Evolutionary conservation across 1,140 invertebrate species (phyloP).

Genomic region (Drosophila busckii): DNA sequence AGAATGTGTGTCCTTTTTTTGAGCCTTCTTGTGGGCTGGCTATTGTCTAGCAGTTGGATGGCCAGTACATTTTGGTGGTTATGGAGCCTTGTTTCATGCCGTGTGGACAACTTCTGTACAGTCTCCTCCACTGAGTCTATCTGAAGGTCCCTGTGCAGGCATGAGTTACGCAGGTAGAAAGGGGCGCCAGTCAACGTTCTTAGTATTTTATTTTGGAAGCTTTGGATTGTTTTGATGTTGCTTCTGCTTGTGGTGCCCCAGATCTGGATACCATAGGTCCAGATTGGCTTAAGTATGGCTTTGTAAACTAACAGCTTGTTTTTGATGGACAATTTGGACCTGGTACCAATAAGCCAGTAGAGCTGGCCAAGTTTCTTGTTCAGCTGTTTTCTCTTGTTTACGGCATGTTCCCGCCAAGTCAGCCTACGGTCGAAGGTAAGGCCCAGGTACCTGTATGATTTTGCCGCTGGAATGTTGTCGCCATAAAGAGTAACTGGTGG

Average conservation of each 20-base stretch:
- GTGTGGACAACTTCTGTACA: no score
- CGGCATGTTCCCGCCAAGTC: not conserved
- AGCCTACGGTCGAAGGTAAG: slow-evolving; percentile 1
- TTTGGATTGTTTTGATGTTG: not conserved
- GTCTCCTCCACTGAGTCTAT: no score
- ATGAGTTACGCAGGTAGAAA: not conserved
- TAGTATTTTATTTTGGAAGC: not conserved
- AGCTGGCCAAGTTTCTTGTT: not conserved
- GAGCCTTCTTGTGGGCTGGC: no score
- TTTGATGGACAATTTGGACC: not conserved
- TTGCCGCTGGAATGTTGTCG: not conserved
- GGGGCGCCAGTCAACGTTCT: not conserved
- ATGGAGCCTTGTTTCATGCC: no score
- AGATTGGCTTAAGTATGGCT: not conserved
- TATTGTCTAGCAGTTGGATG: no score
- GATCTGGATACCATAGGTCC: not conserved
- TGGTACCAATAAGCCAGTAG: not conserved
- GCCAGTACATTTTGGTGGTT: no score
- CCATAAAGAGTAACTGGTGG: not conserved
- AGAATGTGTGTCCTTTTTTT: no score
- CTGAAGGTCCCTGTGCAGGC: not conserved
- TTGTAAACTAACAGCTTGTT: not conserved
- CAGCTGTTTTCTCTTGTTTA: not conserved
- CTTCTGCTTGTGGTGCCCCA: not conserved
- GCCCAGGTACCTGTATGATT: slow-evolving; percentile 4